These are phyloP conservation scores for Callyntrura sp. DNA, from an alignment of 2,888 invertebrate species.

Conservation along the genomic window DNA sequence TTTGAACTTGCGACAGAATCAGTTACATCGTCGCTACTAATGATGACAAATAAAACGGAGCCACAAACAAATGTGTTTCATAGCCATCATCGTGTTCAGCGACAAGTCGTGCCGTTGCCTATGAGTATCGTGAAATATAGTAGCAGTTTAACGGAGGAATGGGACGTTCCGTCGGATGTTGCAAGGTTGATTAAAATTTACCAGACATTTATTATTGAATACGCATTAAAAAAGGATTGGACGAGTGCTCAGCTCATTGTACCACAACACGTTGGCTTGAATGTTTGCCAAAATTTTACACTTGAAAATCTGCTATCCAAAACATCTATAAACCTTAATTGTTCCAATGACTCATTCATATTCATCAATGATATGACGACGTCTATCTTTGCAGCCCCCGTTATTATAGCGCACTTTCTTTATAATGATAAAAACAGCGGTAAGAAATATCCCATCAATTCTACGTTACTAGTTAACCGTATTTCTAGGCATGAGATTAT, in stretches of 20 bases:
- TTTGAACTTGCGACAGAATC: constrained; percentile 29
- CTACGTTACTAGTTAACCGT: not conserved
- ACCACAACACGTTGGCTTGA: constrained; percentile 52
- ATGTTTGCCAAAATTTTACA: constrained; percentile 68
- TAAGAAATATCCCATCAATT: not conserved
- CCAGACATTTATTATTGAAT: constrained; percentile 73
- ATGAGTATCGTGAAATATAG: not conserved
- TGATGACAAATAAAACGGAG: constrained; percentile 19
- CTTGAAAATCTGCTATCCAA: constrained; percentile 29
- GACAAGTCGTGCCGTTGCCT: constrained; percentile 55
- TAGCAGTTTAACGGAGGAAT: not conserved
- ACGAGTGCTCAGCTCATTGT: constrained; percentile 68
- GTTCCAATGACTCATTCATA: constrained; percentile 16
- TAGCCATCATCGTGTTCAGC: constrained; percentile 15
- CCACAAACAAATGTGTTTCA: not conserved
- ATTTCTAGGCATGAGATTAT: constrained; percentile 35
- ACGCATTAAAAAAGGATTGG: constrained; percentile 73
- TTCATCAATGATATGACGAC: not conserved
- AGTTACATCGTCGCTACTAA: not conserved
- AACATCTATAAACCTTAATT: constrained; percentile 43
- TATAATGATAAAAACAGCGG: not conserved
- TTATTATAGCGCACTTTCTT: constrained; percentile 44
- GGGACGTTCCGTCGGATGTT: not conserved
- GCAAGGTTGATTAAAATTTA: constrained; percentile 52
- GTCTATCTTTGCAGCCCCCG: not conserved